Evolutionary conservation across 2,888 invertebrate genomes (phyloP).

Genomic region (Amblyjoppa proteus): DNA sequence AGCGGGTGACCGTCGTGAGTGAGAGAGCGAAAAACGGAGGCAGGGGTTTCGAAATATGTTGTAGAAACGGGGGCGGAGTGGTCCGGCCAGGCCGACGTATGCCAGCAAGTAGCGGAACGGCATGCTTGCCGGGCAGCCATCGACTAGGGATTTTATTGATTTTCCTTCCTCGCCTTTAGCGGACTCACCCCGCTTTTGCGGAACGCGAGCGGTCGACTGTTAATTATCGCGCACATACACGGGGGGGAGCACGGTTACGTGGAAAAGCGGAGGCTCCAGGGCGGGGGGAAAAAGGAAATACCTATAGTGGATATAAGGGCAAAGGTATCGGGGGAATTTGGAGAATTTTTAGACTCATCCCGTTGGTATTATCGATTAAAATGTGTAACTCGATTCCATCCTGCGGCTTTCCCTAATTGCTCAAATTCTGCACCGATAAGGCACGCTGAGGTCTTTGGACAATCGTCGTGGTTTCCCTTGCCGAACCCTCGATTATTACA

Average conservation of each 20-base stretch:
- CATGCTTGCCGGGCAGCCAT: constrained; percentile 69
- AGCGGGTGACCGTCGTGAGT: constrained; percentile 17
- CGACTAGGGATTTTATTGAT: constrained; percentile 84
- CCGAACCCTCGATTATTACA: constrained; percentile 8
- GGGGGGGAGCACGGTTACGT: constrained; percentile 12
- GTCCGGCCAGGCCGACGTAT: constrained; percentile 79
- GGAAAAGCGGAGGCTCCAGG: constrained; percentile 30
- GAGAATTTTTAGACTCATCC: constrained; percentile 58
- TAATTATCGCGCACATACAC: constrained; percentile 67
- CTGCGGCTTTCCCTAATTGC: constrained; percentile 64
- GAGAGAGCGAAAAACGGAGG: constrained; percentile 48
- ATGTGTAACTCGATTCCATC: constrained; percentile 64
- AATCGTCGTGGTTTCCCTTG: constrained; percentile 47
- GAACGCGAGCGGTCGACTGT: constrained; percentile 69
- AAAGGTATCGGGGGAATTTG: constrained; percentile 57
- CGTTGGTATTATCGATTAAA: constrained; percentile 59
- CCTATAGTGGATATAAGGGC: background rate
- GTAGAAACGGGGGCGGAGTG: constrained; percentile 77
- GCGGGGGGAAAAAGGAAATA: constrained; percentile 4
- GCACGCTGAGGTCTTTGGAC: constrained; percentile 44
- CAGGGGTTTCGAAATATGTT: constrained; percentile 82
- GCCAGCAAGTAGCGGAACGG: constrained; percentile 68
- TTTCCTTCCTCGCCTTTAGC: constrained; percentile 75
- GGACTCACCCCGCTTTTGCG: constrained; percentile 64
- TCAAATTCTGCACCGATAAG: constrained; percentile 59